Evolutionary conservation across 1,140 invertebrate genomes (phyloP).

Genomic region (Procambarus clarkii): DNA sequence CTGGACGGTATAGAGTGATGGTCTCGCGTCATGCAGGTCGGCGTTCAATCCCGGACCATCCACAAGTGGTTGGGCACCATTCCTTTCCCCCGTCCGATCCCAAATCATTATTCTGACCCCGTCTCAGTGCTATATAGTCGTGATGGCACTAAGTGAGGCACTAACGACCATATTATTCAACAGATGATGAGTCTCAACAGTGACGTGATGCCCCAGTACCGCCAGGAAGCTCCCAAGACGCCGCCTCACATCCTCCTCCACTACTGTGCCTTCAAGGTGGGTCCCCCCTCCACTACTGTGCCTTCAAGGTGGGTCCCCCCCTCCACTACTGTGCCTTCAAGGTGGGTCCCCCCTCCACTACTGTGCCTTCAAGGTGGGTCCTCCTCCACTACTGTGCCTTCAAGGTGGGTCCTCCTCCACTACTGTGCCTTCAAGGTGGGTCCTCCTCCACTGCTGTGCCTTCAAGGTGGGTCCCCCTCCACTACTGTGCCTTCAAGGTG

Average conservation of each 20-base stretch:
- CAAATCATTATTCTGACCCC: too few species aligned
- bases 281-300: not conserved
- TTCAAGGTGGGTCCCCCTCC: conserved; percentile 83
- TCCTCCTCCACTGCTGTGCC: not conserved
- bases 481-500: conserved; percentile 93
- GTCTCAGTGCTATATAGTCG: too few species aligned
- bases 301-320: too few species aligned
- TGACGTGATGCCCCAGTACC: conserved; percentile 98
- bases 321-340: not conserved
- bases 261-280: conserved; percentile 92
- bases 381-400: not conserved
- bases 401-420: not conserved
- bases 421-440: conserved; percentile 13
- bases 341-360: conserved; percentile 75
- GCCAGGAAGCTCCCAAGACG: conserved; percentile 99
- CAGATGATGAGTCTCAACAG: conserved; percentile 98
- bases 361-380: conserved; percentile 1
- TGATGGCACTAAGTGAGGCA: too few species aligned
- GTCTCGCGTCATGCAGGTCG: too few species aligned
- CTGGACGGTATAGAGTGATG: too few species aligned
- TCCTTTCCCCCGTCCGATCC: too few species aligned
- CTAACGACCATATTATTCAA: not conserved
- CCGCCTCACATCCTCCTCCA: conserved; percentile 97
- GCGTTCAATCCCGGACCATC: too few species aligned
- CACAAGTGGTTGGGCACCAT: too few species aligned